Conservation (phyloP, 2,888 invertebrate genomes). For the Didymodactylos carnosus region DNA sequence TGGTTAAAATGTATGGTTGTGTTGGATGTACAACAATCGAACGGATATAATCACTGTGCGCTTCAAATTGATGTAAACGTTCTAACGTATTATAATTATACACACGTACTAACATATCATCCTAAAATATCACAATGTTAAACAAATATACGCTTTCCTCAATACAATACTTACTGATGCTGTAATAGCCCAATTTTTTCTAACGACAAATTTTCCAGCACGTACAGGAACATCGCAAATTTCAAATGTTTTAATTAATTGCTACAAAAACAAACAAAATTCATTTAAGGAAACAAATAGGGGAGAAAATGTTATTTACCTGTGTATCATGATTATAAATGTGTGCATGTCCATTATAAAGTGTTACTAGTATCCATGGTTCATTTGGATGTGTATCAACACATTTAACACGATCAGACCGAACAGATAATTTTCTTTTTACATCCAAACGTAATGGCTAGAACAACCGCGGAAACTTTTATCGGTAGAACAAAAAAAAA, state of each 20-base stretch:
- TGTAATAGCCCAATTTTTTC: constrained; percentile 95
- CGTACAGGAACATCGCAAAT: constrained; percentile 76
- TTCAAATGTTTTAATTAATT: constrained; percentile 42
- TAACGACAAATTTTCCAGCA: constrained; percentile 77
- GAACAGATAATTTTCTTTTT: constrained; percentile 82
- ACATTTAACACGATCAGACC: constrained; percentile 92
- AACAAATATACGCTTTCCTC: neutral
- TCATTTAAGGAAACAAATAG: neutral
- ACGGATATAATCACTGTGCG: constrained; percentile 90
- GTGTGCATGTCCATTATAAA: constrained; percentile 97
- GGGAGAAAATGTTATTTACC: constrained; percentile 19
- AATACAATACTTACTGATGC: constrained; percentile 39
- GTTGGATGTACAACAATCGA: constrained; percentile 90
- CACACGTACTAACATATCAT: constrained; percentile 52
- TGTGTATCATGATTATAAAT: constrained; percentile 97
- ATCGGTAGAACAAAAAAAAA: too few species aligned
- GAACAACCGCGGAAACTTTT: too few species aligned
- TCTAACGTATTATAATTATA: constrained; percentile 98
- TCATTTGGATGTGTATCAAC: constrained; percentile 91
- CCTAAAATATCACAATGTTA: constrained; percentile 18
- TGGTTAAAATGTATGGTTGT: constrained; percentile 82
- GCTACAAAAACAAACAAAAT: constrained; percentile 22
- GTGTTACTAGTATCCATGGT: constrained; percentile 90
- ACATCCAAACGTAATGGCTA: constrained; percentile 84
- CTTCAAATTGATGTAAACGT: constrained; percentile 80